Conservation (phyloP, 2,888 invertebrate species). For the Diachrysia chrysitis region DNA sequence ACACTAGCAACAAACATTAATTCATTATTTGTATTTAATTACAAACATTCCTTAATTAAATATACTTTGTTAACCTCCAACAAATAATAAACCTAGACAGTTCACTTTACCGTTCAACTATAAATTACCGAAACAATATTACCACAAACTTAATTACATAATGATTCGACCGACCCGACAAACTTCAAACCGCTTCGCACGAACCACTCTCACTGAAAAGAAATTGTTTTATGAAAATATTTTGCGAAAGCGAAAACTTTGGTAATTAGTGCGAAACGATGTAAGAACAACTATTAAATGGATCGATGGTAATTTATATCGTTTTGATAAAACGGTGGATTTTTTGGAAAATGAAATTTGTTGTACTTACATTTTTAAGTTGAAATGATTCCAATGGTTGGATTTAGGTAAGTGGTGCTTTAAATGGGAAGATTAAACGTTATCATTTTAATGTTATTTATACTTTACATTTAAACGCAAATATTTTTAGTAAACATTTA, state of each 20-base stretch:
- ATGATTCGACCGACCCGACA: constrained; percentile 29
- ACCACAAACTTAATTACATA: constrained; percentile 43
- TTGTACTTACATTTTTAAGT: not conserved
- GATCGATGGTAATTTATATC: constrained; percentile 51
- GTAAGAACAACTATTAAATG: constrained; percentile 53
- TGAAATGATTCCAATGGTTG: not conserved
- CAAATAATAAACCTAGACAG: constrained; percentile 10
- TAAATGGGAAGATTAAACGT: no score
- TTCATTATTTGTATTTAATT: no score
- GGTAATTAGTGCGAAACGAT: constrained; percentile 59
- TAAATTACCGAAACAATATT: constrained; percentile 47
- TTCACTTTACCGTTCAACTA: constrained; percentile 29
- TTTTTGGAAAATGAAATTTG: constrained; percentile 8
- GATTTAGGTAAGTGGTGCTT: not conserved
- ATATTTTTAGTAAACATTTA: no score
- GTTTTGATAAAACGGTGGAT: constrained; percentile 38
- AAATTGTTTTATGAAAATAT: constrained; percentile 63
- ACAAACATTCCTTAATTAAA: no score
- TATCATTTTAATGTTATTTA: no score
- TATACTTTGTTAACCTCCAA: not conserved
- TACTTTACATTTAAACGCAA: not conserved
- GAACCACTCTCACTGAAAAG: constrained; percentile 52
- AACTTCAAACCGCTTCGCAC: constrained; percentile 26
- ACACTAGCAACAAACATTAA: no score
- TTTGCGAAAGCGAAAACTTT: constrained; percentile 63